Evolutionary conservation across 2,797 vertebrate genomes (phyloP), one percentile per base, ranked within the genome.

Genomic region (Euthynnus affinis): DNA sequence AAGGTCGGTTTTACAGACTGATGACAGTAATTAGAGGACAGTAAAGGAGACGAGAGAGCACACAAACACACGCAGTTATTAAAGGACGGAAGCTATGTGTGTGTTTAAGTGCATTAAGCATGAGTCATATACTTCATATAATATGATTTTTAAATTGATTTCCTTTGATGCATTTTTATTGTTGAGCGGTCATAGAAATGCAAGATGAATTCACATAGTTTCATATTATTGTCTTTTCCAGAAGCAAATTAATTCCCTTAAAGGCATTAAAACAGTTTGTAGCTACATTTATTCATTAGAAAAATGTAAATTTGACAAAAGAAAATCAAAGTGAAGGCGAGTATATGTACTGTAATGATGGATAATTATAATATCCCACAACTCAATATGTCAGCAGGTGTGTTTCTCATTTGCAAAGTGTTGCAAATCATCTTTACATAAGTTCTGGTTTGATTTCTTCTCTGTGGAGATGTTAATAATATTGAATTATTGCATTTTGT

Each of bases 21-120:
- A 73, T 63, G 42, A 58, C 57, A 44, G 32, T 27, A 15, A 27
- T 57, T 42, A 63, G 46, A 20, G 6, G 53, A 59, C 46, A 69
- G 34, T 8, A 63, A 72, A 48, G 52, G 59, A 74, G 57, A 67
- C 4, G 1, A 20, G 22, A 56, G 29, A 32, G 32, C 6, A 51
- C 17, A 32, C 51, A 51, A 32, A 5, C 29, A 32, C 29, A 29
- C 27, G 3, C 27, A 22, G 27, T 34, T 44, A 51, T 58, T 51
- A 14, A 29, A 60, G 20, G 42, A 53, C 4, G 32, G 3, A n/a
- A n/a, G n/a, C n/a, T n/a, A n/a, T n/a, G n/a, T 29, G 48, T 25
- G 5, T 65, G n/a, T 57, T 40, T 14, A 40, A 52, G 2, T 29
- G 13, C 22, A 6, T 42, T 20, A 22, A 15, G 2, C 20, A 61